phyloP scores from a whole-genome alignment of 2,113 vertebrate genomes.

The Calidris pugnax region DNA sequence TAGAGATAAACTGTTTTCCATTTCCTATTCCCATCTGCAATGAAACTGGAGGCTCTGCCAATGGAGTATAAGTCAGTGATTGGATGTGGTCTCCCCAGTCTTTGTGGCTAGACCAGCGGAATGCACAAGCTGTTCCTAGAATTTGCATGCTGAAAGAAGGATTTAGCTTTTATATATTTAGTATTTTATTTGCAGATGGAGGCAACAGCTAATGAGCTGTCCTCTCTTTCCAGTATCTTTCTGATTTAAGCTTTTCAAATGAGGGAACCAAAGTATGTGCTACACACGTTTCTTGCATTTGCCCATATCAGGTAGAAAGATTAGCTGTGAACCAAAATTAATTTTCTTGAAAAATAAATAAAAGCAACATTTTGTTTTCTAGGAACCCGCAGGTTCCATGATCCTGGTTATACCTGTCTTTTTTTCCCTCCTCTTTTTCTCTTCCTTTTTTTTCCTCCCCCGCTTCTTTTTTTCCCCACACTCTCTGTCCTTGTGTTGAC shows the following conservation, averaged over 20 bases:
- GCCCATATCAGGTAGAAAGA: background rate
- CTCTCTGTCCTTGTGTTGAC: background rate
- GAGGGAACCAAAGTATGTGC: background rate
- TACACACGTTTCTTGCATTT: background rate
- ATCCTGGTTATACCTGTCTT: background rate
- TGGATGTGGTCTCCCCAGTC: background rate
- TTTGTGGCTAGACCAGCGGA: background rate
- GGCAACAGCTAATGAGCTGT: background rate
- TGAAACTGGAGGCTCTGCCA: background rate
- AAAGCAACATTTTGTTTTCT: background rate
- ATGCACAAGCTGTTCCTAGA: background rate
- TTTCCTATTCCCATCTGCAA: background rate
- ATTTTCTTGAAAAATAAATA: background rate
- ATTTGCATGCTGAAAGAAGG: background rate
- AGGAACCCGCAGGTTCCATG: background rate
- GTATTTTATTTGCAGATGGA: background rate
- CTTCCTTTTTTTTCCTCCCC: background rate
- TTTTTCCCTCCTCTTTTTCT: background rate
- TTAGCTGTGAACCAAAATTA: background rate
- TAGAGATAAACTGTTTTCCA: background rate
- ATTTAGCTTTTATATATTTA: background rate
- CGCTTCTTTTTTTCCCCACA: fast-evolving
- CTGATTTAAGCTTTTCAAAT: background rate
- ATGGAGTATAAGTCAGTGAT: background rate
- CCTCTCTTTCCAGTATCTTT: background rate